Evolutionary conservation across 2,113 vertebrate species (phyloP), one percentile per base, ranked within the genome.

Genomic region (Mobula birostris): DNA sequence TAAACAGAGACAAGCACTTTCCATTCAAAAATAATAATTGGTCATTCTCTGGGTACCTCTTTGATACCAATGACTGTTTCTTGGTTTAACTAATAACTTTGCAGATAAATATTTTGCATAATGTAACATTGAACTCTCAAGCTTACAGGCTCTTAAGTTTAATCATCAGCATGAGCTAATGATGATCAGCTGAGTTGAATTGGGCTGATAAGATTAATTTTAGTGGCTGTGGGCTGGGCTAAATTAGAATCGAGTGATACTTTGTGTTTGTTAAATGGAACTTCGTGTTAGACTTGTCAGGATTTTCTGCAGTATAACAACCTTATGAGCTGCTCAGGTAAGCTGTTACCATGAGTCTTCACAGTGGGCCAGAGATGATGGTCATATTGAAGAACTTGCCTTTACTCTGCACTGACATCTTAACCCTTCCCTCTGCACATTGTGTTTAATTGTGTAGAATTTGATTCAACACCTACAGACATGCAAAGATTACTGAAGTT

Each of bases 1-100:
- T 92, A 88, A 88, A 88, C 83, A 63, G 83, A 87, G 12, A 27
- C 27, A 88, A 88, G 58, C 27, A 63, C 27, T 88, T 61, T n/a
- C 5, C 5, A n/a, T 88, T 88, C 83, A 88, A 27, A 88, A 88
- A 29, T 88, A 88, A 88, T 27, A 63, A 56, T 61, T 27, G 61
- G 58, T 12, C 8, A 88, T 27, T 63, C 24, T 24, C 80, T 83
- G 40, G 80, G 40, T 5, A 61, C 27, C 29, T 11, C 19, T 83
- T 56, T n/a, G 29, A 88, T 24, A 63, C 27, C 12, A 61, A 88
- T 88, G 27, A 63, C 29, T 17, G 5, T 88, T 14, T 63, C 27
- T 27, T 58, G 29, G 27, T n/a, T 88, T 56, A 27, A 27, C 58
- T 63, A 63, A 61, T 61, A 3, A 8, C 61, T 87, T 87, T 63